Percentiles rank a stretch among this genome's conserved stretches.
These are phyloP conservation scores for Nipponacmea schrenckii DNA, from an alignment of 2,888 invertebrate species.

Conservation along the genomic window DNA sequence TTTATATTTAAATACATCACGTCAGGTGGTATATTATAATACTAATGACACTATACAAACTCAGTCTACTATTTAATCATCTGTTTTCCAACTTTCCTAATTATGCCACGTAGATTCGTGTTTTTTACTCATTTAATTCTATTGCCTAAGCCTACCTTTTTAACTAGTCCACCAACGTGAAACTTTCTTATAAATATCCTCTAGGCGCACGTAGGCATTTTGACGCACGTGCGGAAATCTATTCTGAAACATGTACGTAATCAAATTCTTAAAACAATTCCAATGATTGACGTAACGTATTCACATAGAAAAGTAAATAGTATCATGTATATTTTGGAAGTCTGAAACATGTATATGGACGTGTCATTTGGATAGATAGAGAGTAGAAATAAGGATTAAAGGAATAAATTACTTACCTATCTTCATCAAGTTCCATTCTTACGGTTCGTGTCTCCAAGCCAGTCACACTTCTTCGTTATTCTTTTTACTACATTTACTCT, in stretches of 20 bases:
- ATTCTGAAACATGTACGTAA: neutral
- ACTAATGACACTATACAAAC: too few relatives aligned
- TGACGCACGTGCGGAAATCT: slow-evolving; percentile 6
- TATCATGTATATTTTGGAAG: too few relatives aligned
- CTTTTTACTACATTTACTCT: slow-evolving; percentile 7
- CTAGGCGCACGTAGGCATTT: neutral
- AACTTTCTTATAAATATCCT: neutral
- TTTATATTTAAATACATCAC: too few relatives aligned
- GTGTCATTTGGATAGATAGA: neutral
- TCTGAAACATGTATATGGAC: neutral
- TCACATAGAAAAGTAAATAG: too few relatives aligned
- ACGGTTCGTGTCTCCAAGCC: slow-evolving; percentile 3
- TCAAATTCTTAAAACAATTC: slow-evolving; percentile 1
- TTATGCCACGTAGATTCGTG: neutral
- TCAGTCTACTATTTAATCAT: too few relatives aligned
- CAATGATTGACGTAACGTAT: too few relatives aligned
- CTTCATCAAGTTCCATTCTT: slow-evolving; percentile 2
- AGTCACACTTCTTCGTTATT: slow-evolving; percentile 7
- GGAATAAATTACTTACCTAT: neutral
- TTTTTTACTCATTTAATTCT: neutral
- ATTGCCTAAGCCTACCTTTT: neutral
- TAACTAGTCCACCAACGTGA: neutral
- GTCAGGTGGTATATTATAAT: too few relatives aligned
- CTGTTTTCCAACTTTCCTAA: too few relatives aligned
- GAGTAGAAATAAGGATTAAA: neutral